Percentiles rank a stretch among this genome's conserved stretches.
These are phyloP conservation scores for Pollenia labialis DNA, from an alignment of 2,888 invertebrate genomes.

Conservation along the genomic window DNA sequence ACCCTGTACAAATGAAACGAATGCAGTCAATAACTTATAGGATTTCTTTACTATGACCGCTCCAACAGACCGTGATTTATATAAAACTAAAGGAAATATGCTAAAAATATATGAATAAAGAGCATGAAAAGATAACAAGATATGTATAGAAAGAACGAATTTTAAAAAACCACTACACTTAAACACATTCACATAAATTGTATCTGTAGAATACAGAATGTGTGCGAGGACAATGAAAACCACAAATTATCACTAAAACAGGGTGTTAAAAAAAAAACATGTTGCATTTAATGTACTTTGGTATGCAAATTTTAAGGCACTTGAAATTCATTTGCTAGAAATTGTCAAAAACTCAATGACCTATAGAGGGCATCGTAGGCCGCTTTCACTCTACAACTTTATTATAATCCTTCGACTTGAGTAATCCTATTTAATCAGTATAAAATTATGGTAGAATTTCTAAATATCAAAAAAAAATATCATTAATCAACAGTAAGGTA, in stretches of 20 bases:
- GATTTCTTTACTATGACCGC: conserved; percentile 45
- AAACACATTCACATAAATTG: conserved; percentile 20
- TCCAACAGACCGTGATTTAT: conserved; percentile 51
- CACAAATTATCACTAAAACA: conserved; percentile 28
- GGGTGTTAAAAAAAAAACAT: background rate
- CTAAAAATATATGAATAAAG: background rate
- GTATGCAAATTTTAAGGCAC: background rate
- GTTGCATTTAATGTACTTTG: background rate
- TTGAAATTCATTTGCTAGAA: too few species aligned
- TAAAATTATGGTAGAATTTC: too few species aligned
- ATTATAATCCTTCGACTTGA: too few species aligned
- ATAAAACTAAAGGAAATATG: conserved; percentile 29
- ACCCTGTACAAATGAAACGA: background rate
- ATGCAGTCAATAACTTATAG: conserved; percentile 33
- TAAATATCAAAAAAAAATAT: too few species aligned
- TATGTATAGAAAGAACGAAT: background rate
- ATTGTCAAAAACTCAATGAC: too few species aligned
- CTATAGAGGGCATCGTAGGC: too few species aligned
- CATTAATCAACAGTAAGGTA: too few species aligned
- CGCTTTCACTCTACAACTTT: too few species aligned
- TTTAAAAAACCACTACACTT: conserved; percentile 54
- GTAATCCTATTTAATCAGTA: too few species aligned
- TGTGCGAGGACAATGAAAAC: conserved; percentile 32
- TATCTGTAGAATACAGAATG: background rate
- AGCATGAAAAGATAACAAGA: conserved; percentile 1